Base-by-base conservation (phyloP, 2,888 invertebrate species). In the Macrosiphum euphorbiae region DNA sequence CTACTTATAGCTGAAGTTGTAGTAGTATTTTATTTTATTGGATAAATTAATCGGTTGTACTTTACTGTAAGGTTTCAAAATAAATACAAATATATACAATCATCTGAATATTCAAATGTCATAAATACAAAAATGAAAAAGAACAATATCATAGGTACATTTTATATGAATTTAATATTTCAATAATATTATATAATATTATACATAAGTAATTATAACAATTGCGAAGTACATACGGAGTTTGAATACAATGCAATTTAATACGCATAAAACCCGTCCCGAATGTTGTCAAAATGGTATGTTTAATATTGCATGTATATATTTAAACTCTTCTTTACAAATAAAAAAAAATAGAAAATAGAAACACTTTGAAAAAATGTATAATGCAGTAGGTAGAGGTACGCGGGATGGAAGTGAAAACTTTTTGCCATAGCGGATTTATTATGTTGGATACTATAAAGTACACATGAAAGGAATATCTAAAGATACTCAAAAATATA, bases 401-500 rank as follows among this genome's bases (percentile, higher is more conserved):
- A 35, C 87, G 47, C 86, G 28, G 28, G n/a, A 47, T 35, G 24
- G 88, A 13, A 89, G 61, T 28, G 3, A 44, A 44, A 44, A 89
- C 44, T 89, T 89, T 89, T 61, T 55, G 26, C 24, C n/a, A 61
- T 58, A 44, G 44, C 5, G 89, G 58, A 89, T 89, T 58, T 89
- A 89, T 88, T 28, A 61, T 89, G 28, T 61, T 44, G 44, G 61
- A 28, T 44, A 58, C 44, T 61, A 44, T 89, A 89, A 89, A 10
- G 58, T 89, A 89, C 41, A 61, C 28, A 61, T 89, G 44, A 61
- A 87, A 87, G 87, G 87, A 87, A 50, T 52, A 50, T 28, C 87
- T 50, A n/a, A 87, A 87, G 52, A 87, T 52, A 87, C 87, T 87
- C n/a, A n/a, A 50, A n/a, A 87, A 87, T 78, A 87, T 50, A 87